Percentiles rank a stretch among this genome's conserved stretches.
phyloP scores from a whole-genome alignment of 2,888 invertebrate species.

The Dinocampus coccinellae region DNA sequence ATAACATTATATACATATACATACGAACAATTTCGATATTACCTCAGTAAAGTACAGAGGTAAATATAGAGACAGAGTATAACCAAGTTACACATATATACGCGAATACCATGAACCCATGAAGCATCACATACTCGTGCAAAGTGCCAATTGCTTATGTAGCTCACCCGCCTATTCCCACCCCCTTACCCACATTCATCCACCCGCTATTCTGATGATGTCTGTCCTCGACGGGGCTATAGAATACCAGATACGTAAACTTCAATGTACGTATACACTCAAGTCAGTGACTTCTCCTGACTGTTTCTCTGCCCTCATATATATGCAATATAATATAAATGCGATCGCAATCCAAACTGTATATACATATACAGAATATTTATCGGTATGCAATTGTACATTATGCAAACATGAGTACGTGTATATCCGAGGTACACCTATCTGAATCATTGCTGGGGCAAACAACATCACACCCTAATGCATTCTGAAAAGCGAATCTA shows the following conservation, averaged over 20 bases:
- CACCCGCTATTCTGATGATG: not conserved
- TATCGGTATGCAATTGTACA: constrained; percentile 45
- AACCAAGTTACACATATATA: too few species aligned
- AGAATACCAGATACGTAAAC: not conserved
- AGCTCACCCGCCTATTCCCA: constrained; percentile 4
- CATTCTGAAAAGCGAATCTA: constrained; percentile 39
- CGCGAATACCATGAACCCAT: not conserved
- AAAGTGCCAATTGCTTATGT: constrained; percentile 41
- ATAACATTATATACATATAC: not conserved
- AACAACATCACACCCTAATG: constrained; percentile 47
- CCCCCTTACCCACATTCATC: not conserved
- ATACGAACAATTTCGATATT: constrained; percentile 35
- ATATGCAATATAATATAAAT: not conserved
- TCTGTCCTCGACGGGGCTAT: not conserved
- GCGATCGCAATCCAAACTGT: not conserved
- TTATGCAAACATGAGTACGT: constrained; percentile 45
- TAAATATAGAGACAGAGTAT: too few species aligned
- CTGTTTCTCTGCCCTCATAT: not conserved
- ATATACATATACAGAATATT: constrained; percentile 32
- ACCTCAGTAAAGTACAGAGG: too few species aligned
- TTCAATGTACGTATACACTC: not conserved
- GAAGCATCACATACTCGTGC: constrained; percentile 14
- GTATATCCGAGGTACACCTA: constrained; percentile 44
- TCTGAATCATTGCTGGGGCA: constrained; percentile 45
- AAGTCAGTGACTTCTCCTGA: not conserved